These are phyloP conservation scores for Mayetiola destructor DNA, from an alignment of 2,888 invertebrate species.

Conservation along the genomic window DNA sequence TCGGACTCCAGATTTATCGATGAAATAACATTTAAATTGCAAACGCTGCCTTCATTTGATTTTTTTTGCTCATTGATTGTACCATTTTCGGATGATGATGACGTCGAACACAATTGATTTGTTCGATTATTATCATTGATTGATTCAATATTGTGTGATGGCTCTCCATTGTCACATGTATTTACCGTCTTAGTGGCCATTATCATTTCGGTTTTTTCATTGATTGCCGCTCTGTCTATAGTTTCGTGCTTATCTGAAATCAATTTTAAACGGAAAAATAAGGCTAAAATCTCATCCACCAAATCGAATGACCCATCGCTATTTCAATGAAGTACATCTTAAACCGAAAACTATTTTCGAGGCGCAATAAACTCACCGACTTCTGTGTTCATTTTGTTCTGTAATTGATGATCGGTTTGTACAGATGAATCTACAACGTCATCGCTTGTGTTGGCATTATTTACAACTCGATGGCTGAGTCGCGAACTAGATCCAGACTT, in stretches of 20 bases:
- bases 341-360: background rate
- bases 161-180: background rate
- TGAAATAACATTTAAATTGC: background rate
- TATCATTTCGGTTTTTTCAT: too few species aligned
- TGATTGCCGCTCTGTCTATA: background rate
- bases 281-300: background rate
- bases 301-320: background rate
- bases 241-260: background rate
- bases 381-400: background rate
- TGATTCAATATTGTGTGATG: background rate
- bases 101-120: conserved; percentile 1
- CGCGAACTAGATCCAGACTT: conserved; percentile 8
- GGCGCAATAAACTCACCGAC: background rate
- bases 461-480: conserved; percentile 10
- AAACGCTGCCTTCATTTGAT: too few species aligned
- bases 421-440: background rate
- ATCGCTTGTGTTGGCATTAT: background rate
- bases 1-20: conserved; percentile 2
- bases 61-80: too few species aligned
- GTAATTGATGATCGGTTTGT: background rate
- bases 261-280: background rate
- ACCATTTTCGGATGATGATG: too few species aligned
- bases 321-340: background rate
- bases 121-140: background rate
- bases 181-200: background rate